Evolutionary conservation across 2,797 vertebrate species (phyloP), one percentile per base, ranked within the genome.

Genomic region (Tenualosa ilisha): DNA sequence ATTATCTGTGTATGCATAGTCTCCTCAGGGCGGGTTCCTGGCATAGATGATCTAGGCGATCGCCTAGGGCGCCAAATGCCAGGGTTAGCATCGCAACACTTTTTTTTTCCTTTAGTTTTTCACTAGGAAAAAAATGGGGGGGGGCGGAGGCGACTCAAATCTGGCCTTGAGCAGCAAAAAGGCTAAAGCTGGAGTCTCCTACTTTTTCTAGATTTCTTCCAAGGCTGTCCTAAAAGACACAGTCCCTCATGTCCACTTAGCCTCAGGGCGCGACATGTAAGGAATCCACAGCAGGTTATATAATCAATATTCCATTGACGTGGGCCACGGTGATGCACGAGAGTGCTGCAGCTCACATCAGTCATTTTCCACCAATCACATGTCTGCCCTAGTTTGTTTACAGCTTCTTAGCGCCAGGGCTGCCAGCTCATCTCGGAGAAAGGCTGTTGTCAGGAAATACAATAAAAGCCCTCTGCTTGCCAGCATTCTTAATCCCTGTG

Each of bases 281-380:
- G 72, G 72, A 22, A 79, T 79, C 72, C 72, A 46, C 37, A 79
- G 40, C 37, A 79, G 72, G 72, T 79, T 79, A 46, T 11, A n/a
- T 46, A 79, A 79, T 79, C 72, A 79, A 79, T 79, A 79, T 79
- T 46, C 72, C 72, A 79, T 46, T 79, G 72, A 79, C 72, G 40
- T n/a, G 72, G 40, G 72, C 20, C 72, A 46, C 2, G 40, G 40
- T 46, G 72, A 79, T 40, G 72, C 72, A 79, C 40, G 37, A 46
- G 72, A 43, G 37, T 20, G 37, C 43, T 79, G 40, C 72, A 51
- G 50, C 50, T 79, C 40, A 31, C 31, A 31, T 31, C 31, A 79
- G 72, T 79, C 72, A 79, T 79, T 79, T 20, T 46, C 72, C 37
- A 40, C 72, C 72, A 79, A 79, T 79, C 40, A 46, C 72, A 9